Evolutionary conservation across 2,113 vertebrate genomes (phyloP).

Genomic region (Podarcis raffonei): DNA sequence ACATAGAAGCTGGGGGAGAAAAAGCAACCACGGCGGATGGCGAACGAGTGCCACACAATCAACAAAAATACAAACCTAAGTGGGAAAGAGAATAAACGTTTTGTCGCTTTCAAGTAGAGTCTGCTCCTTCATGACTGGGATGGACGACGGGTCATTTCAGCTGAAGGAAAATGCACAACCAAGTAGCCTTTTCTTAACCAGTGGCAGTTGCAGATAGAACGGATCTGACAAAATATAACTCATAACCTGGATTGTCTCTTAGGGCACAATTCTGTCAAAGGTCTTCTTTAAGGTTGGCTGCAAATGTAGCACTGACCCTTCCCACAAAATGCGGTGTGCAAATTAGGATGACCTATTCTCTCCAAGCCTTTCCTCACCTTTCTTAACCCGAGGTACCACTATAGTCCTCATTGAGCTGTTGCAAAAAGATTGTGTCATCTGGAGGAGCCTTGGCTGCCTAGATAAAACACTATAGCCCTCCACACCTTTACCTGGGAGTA

Average conservation of each 20-base stretch:
- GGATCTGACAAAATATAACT: not conserved
- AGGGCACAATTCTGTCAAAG: not conserved
- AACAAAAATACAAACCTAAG: not conserved
- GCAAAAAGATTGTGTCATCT: too few relatives aligned
- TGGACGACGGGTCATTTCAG: not conserved
- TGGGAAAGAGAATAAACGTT: not conserved
- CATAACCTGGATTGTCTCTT: not conserved
- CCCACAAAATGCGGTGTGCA: not conserved
- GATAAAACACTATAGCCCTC: too few relatives aligned
- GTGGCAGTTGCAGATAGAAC: not conserved
- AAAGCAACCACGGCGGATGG: not conserved
- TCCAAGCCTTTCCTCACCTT: not conserved
- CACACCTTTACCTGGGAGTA: too few relatives aligned
- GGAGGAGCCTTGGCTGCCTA: too few relatives aligned
- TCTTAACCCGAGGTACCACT: too few relatives aligned
- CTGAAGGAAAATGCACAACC: fast-evolving
- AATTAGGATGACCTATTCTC: not conserved
- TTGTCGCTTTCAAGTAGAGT: not conserved
- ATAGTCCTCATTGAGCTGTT: too few relatives aligned
- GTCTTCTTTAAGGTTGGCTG: not conserved
- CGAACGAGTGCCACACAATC: not conserved
- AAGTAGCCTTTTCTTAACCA: not conserved
- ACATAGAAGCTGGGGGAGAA: not conserved
- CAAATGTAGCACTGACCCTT: not conserved
- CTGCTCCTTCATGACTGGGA: not conserved